Evolutionary conservation across 2,888 invertebrate species (phyloP), one percentile per base, ranked within the genome.

Genomic region (Dasypolia templi): DNA sequence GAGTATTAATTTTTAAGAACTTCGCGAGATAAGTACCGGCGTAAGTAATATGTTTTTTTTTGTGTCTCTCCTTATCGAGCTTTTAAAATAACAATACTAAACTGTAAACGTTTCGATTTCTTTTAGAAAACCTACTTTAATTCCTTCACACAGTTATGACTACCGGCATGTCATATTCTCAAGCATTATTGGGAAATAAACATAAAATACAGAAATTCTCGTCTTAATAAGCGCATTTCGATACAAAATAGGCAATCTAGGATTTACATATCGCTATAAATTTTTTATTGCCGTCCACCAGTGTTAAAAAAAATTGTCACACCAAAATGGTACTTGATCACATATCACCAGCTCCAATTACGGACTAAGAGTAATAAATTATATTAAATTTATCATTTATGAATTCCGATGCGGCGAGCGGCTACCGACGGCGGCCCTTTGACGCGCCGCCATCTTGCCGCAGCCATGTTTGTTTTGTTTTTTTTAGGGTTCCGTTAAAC

Each of bases 311-410:
- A 83, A 77, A 83, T 87, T 91, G 91, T 91, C 91, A 90, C 90
- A 92, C 91, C 74, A 87, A 89, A 90, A 89, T 83, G 72, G 82
- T 88, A 76, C 83, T 78, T 83, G 73, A 79, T 79, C 81, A 78
- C 85, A 82, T 87, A 87, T 81, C 82, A 89, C 84, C 92, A 92
- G 84, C 93, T 92, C 94, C 87, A 85, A 90, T 89, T 90, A 90
- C 83, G 85, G 91, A 86, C 90, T 88, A 82, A 88, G 86, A 87
- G 89, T 92, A 93, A 93, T 95, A 95, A 95, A 95, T 95, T 93
- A 94, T 94, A 95, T 94, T 94, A 94, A 95, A 95, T 95, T 95
- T 96, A 96, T 96, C 95, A 95, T 96, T 95, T 95, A 95, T 95
- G 94, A 95, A 94, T 94, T 93, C 95, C 93, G 91, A 90, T 89